phyloP scores from a whole-genome alignment of 2,888 invertebrate genomes.

The Drosophila macrospina region DNA sequence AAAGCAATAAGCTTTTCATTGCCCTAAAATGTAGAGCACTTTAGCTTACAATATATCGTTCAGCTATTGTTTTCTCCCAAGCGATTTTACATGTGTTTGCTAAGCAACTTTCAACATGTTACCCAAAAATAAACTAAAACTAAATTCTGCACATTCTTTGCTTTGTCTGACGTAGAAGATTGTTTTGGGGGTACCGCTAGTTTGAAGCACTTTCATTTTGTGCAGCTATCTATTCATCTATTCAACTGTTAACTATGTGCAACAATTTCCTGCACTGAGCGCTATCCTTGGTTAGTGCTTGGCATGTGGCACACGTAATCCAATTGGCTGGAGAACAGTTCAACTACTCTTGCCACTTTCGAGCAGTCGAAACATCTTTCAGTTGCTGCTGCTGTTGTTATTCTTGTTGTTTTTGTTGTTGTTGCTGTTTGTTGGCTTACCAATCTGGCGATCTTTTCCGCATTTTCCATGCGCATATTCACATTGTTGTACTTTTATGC shows the following conservation, averaged over 20 bases:
- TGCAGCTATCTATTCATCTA: conserved; percentile 22
- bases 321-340: conserved; percentile 12
- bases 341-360: neutral
- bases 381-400: too few species aligned
- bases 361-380: conserved; percentile 31
- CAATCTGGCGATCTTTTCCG: conserved; percentile 59
- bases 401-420: too few species aligned
- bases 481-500: conserved; percentile 51
- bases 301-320: conserved; percentile 35
- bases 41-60: neutral
- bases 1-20: too few species aligned
- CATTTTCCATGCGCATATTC: conserved; percentile 47
- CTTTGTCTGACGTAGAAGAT: neutral
- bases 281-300: conserved; percentile 17
- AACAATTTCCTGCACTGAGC: conserved; percentile 40
- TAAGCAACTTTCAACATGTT: too few species aligned
- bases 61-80: neutral
- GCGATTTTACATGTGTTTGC: too few species aligned
- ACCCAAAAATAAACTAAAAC: too few species aligned
- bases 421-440: conserved; percentile 17
- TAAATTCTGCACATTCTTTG: neutral
- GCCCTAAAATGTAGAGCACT: too few species aligned
- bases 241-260: conserved; percentile 47
- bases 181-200: neutral
- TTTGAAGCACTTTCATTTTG: neutral